Evolutionary conservation across 2,797 vertebrate genomes (phyloP).

Genomic region (Sebastes melanostomus): DNA sequence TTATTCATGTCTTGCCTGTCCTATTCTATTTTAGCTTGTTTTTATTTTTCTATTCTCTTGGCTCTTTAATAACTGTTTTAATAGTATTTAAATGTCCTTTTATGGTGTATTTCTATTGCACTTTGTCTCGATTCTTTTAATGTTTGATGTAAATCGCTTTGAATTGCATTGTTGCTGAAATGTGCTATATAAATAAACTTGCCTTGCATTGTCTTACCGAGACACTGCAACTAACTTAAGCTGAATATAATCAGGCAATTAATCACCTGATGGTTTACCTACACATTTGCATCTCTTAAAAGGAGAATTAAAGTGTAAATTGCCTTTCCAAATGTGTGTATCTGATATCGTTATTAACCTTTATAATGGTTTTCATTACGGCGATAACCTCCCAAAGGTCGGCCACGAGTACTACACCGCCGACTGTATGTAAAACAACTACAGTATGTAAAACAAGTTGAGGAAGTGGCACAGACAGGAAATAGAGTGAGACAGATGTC

Average conservation of each 20-base stretch:
- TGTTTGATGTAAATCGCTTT: not conserved
- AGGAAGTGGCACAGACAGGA: constrained; percentile 10
- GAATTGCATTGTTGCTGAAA: not conserved
- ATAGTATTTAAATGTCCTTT: not conserved
- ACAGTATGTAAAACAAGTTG: constrained; percentile 1
- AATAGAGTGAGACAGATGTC: constrained; percentile 41
- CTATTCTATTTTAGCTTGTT: too few relatives aligned
- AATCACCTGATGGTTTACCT: not conserved
- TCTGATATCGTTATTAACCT: not conserved
- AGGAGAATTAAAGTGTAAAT: not conserved
- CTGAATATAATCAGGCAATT: not conserved
- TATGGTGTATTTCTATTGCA: too few relatives aligned
- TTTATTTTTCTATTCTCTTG: not conserved
- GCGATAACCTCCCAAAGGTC: not conserved
- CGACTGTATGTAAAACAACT: not conserved
- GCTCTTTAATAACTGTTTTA: not conserved
- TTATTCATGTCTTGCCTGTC: accelerated
- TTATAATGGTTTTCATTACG: not conserved
- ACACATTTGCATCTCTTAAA: too few relatives aligned
- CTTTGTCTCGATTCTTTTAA: not conserved
- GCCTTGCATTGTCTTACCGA: not conserved
- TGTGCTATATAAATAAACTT: not conserved
- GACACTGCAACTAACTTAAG: too few relatives aligned
- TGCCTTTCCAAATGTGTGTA: not conserved
- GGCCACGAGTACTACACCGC: not conserved